These are phyloP conservation scores for Hylyphantes graminicola DNA, from an alignment of 1,140 invertebrate species.

Conservation along the genomic window DNA sequence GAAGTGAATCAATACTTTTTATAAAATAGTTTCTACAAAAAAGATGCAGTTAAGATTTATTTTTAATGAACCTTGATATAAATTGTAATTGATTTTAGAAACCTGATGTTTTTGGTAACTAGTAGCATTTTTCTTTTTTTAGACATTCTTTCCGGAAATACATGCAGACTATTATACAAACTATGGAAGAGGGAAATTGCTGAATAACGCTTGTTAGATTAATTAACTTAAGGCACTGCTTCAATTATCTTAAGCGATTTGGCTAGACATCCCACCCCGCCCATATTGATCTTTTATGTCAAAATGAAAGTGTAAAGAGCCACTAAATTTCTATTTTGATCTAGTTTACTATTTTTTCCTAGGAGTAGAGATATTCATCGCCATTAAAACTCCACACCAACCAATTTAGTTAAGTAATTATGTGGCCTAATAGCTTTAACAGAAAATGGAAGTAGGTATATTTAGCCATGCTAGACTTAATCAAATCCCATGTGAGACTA, in stretches of 20 bases:
- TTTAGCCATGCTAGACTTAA: conserved; percentile 15
- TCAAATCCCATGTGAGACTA: conserved; percentile 2
- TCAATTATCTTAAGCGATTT: conserved; percentile 15
- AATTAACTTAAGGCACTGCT: conserved; percentile 6
- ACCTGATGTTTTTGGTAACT: too few relatives aligned
- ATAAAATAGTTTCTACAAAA: too few relatives aligned
- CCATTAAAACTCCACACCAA: background rate
- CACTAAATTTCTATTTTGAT: conserved; percentile 13
- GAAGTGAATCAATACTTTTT: too few relatives aligned
- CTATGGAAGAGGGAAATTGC: too few relatives aligned
- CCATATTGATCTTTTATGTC: conserved; percentile 30
- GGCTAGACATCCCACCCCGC: conserved; percentile 18
- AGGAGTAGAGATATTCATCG: conserved; percentile 5
- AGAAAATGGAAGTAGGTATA: conserved; percentile 7
- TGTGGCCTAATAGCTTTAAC: conserved; percentile 5
- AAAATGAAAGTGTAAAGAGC: conserved; percentile 3
- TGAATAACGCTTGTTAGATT: background rate
- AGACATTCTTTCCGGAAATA: too few relatives aligned
- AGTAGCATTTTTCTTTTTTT: too few relatives aligned
- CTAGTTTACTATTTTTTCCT: conserved; percentile 19
- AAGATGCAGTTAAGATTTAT: too few relatives aligned
- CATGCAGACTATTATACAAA: too few relatives aligned
- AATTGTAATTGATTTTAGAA: too few relatives aligned
- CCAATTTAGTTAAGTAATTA: conserved; percentile 38
- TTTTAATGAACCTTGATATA: too few relatives aligned